Base-by-base conservation (phyloP, 2,113 vertebrate genomes). In the Oryzias woworae region DNA sequence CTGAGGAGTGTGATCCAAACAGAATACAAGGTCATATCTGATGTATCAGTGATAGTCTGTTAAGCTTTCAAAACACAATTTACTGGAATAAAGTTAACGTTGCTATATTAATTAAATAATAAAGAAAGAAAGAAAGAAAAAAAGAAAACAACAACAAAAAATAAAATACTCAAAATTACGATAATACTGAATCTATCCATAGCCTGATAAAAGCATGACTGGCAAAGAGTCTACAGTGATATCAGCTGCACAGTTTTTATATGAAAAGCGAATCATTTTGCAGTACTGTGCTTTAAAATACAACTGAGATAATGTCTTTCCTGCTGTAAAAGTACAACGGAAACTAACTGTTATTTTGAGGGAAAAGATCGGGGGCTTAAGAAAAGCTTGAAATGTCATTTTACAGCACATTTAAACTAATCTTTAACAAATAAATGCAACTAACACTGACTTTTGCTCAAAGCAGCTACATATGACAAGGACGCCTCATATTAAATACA, bases 401-500 rank as follows among this genome's bases (percentile, higher is more conserved):
- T 7, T 42, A 13, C 12, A 22, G 53, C 44, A 73, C 26, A 18
- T 53, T 23, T 15, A 4, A 4, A 26, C 15, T 20, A 58, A 15
- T 58, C 44, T 31, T 45, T 57, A 42, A 28, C 44, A 13, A 57
- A 66, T 15, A 53, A 22, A 71, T 20, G 52, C 22, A 36, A 17
- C 36, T 3, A 7, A 58, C 1, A 51, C 14, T 36, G 17, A 13
- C 4, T 16, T 26, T 4, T 43, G 14, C 10, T 18, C 5, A 50
- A 18, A 23, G 22, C 14, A 59, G 56, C 50, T 18, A 16, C 2
- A 41, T 16, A 45, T 54, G 2, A 50, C 52, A 14, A 36, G 7
- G n/a, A 46, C 20, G 15, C 8, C 17, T 36, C 36, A 36, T 41
- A 26, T 60, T 43, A 41, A 20, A 47, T 46, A 60, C n/a, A 52